Base-by-base conservation (phyloP, 92 coral and sea anemone species). In the Zoanthus gigantus region DNA sequence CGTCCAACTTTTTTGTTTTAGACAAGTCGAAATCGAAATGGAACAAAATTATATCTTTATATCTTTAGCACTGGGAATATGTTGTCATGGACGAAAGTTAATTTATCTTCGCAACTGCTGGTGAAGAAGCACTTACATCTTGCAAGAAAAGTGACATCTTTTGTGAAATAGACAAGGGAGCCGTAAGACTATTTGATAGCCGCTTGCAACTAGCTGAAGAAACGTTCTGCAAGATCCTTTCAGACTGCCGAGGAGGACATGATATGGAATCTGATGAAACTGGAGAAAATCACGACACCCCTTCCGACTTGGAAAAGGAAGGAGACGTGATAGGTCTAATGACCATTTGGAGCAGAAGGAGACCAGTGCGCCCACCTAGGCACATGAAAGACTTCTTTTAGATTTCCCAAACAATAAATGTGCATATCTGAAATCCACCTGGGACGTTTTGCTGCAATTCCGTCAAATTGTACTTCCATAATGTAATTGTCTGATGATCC, bases 271-370 rank as follows among this genome's bases (percentile, higher is more conserved):
- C 50, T 46, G 66, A 18, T 63, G 86, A 82, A 82, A 61, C 3
- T 82, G 86, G 31, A 58, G 28, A 80, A 80, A 80, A 80, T 80
- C 47, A 18, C 3, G 72, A 80, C 58, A 80, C 12, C 13, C 7
- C 83, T 78, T 45, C 66, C 52, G 83, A 78, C 83, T 78, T 45
- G 48, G 83, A 78, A 78, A 47, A 78, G 37, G 83, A 52, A 16
- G 30, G 30, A n/a, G 17, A 57, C 56, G 57, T 82, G 3, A 37
- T 74, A 31, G 86, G 58, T 63, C 86, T 71, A 52, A 72, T 66
- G 14, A 54, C 79, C 79, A 72, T 84, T 84, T 84, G 88, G 79
- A 84, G 88, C 74, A 53, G 89, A 44, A 74, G 89, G 58, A 84
- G 82, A 85, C 15, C 82, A 58, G 74, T 85, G 82, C 74, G 65